phyloP scores from a whole-genome alignment of 2,888 invertebrate genomes.

The Lumbricus terrestris region DNA sequence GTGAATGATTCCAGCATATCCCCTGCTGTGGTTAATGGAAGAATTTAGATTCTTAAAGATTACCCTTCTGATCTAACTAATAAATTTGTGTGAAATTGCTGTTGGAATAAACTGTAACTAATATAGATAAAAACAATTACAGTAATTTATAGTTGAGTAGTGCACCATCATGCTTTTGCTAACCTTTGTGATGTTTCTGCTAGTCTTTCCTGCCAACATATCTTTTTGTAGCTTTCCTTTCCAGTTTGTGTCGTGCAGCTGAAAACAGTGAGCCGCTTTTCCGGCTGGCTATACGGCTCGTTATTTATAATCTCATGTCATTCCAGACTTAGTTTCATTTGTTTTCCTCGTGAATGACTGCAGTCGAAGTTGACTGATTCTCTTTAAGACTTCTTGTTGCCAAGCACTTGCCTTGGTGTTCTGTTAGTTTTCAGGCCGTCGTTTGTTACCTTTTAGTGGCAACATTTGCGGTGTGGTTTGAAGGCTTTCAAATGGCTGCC shows the following conservation, averaged over 20 bases:
- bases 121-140: not conserved
- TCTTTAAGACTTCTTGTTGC: not conserved
- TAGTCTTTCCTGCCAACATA: not conserved
- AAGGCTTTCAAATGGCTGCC: not conserved
- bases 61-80: not conserved
- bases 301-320: not conserved
- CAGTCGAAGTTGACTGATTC: not conserved
- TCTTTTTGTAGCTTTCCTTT: not conserved
- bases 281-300: not conserved
- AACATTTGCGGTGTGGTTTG: not conserved
- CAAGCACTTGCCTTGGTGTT: not conserved
- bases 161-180: not conserved
- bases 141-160: not conserved
- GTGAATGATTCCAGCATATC: not conserved
- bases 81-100: not conserved
- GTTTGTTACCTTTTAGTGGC: not conserved
- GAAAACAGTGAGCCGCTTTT: not conserved
- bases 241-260: not conserved
- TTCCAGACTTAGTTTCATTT: slow-evolving; percentile 3
- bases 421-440: not conserved
- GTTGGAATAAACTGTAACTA: not conserved
- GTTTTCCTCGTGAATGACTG: not conserved
- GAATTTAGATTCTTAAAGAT: not conserved
- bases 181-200: not conserved
- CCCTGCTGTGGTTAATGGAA: not conserved